Conservation (phyloP, 2,888 invertebrate species). For the Achlya flavicornis region DNA sequence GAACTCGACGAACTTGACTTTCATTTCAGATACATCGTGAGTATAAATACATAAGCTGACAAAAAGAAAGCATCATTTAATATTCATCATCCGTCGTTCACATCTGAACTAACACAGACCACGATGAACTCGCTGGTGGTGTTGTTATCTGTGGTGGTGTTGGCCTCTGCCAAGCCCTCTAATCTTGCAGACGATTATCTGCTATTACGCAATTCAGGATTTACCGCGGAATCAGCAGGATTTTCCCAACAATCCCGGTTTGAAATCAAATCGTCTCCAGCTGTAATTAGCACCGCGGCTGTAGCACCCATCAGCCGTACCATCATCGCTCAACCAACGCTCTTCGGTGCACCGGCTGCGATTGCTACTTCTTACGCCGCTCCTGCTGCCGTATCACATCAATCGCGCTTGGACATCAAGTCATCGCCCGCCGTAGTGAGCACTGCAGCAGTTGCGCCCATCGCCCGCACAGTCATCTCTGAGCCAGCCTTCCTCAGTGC, state of each 20-base stretch:
- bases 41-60: conserved; percentile 68
- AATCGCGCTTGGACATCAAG: conserved; percentile 69
- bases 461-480: conserved; percentile 34
- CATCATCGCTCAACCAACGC: neutral
- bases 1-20: conserved; percentile 77
- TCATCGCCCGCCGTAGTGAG: conserved; percentile 58
- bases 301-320: neutral
- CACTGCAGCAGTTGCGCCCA: conserved; percentile 43
- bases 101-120: conserved; percentile 83
- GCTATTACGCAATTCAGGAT: conserved; percentile 12
- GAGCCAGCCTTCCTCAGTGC: conserved; percentile 26
- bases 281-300: conserved; percentile 15
- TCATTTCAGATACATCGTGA: conserved; percentile 55
- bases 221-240: conserved; percentile 27
- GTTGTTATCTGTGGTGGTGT: conserved; percentile 85
- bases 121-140: conserved; percentile 86
- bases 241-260: conserved; percentile 57
- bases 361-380: conserved; percentile 24
- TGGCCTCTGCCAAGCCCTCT: conserved; percentile 60
- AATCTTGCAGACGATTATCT: conserved; percentile 29
- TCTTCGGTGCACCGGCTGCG: conserved; percentile 2
- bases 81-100: conserved; percentile 57
- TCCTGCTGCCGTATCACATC: conserved; percentile 67
- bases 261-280: conserved; percentile 40
- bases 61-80: conserved; percentile 76